These are phyloP conservation scores for Gambusia yucatana DNA, from an alignment of 2,797 vertebrate genomes.

Conservation along the genomic window DNA sequence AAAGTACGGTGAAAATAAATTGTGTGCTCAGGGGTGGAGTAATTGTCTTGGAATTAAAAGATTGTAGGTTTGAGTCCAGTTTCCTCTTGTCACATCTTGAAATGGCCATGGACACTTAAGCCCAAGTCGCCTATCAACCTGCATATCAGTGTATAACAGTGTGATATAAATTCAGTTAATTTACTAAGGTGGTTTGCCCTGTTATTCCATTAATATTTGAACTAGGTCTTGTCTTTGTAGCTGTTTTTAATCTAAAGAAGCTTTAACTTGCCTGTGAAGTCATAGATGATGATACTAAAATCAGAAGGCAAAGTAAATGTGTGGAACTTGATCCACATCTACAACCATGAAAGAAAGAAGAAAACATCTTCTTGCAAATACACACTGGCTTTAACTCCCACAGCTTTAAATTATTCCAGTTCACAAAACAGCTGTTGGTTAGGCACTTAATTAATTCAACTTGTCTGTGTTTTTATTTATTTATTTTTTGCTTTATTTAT, in stretches of 20 bases:
- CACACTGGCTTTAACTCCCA: not conserved
- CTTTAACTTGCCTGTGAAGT: not conserved
- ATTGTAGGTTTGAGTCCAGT: not conserved
- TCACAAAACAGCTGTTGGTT: not conserved
- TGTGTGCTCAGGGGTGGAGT: not conserved
- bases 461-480: not conserved
- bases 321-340: not conserved
- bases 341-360: not conserved
- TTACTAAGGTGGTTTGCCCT: not conserved
- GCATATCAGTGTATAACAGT: not conserved
- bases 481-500: not conserved
- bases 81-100: not conserved
- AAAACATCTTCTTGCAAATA: not conserved
- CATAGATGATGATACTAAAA: not conserved
- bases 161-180: not conserved
- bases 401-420: not conserved
- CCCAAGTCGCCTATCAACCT: not conserved
- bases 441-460: not conserved
- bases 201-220: not conserved
- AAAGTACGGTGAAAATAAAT: not conserved
- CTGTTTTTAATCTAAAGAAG: not conserved
- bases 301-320: not conserved
- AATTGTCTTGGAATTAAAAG: not conserved
- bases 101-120: not conserved
- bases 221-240: not conserved